Base-by-base conservation (phyloP, 2,113 vertebrate genomes). In the Toxotes jaculatrix region DNA sequence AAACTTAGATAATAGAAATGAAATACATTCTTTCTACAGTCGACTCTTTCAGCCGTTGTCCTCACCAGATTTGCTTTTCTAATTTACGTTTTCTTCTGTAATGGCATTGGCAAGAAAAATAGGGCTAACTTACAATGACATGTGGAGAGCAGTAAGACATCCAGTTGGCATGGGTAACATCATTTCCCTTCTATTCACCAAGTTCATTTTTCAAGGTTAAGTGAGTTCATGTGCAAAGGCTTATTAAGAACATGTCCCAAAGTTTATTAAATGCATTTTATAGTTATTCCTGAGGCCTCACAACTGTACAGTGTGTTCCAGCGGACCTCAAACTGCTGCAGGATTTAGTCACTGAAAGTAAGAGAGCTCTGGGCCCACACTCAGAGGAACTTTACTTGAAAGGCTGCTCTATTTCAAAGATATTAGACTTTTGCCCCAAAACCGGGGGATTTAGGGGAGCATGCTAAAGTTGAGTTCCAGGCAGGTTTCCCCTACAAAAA, bases 331-430 rank as follows among this genome's bases (percentile, higher is more conserved):
- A 61, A 76, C 60, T 43, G 60, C 67, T 79, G 80, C 51, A 76
- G 73, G 81, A 81, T 76, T 72, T 51, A 82, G 75, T 60, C 53
- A 16, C 65, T 53, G 67, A 70, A 67, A 65, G 70, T 51, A 40
- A 32, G 27, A 66, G 21, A 78, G 69, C 72, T 88, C 40, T 70
- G 74, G 72, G 67, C 64, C 73, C 70, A 38, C 55, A 59, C 47
- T 89, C 51, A 80, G 40, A 59, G 12, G 55, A 79, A 49, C 68
- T 63, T 36, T 31, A 77, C 74, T 80, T 84, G 74, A 83, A 90
- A 85, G 72, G 34, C 79, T 82, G 66, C 65, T 62, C 40, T 57
- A 11, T 75, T 91, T 84, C 82, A 89, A 85, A 88, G 68, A 79
- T 78, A 72, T 74, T 38, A 82, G 74, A 81, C 74, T 45, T 84